Base-by-base conservation (phyloP, 2,888 invertebrate species). In the Apamea monoglypha region DNA sequence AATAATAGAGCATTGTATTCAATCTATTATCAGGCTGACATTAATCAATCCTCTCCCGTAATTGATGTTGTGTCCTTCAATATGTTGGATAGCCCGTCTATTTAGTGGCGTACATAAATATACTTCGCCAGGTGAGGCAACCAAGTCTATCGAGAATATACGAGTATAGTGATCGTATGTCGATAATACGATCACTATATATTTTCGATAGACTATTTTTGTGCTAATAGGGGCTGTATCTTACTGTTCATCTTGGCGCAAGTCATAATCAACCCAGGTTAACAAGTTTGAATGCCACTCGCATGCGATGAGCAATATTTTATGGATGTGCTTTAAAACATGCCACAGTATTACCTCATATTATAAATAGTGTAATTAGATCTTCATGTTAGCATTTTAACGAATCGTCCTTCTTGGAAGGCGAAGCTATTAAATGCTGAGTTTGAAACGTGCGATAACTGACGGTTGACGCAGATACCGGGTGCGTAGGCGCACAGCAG, bases 401-500 rank as follows among this genome's bases (percentile, higher is more conserved):
- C 71, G 68, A 73, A 75, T 78, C 86, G 88, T 89, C 89, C 86
- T 92, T 93, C 92, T 91, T 86, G 75, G 92, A 92, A 92, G 89
- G 70, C 81, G 86, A 87, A 75, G 88, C 87, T 89, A 89, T 91
- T 86, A 89, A 90, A 92, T 89, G 82, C 90, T 90, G 84, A 87
- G 88, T 89, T 90, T 81, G 89, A 90, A 90, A 86, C 89, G 82
- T 89, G 82, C 91, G 91, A 92, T 92, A 91, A 91, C 87, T 90
- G 90, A 82, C 88, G 90, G 89, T 92, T 94, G 93, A 95, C 94
- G 93, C 90, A 92, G 91, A 91, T 90, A 89, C 87, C 78, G 88
- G 80, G 81, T 93, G 95, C 94, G 96, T 95, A 92, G 95, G 96
- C 94, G 95, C 95, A 94, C 90, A 89, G 90, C 93, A 91, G 94